These are phyloP conservation scores for Nylanderia fulva DNA, from an alignment of 1,140 invertebrate genomes.

Conservation along the genomic window DNA sequence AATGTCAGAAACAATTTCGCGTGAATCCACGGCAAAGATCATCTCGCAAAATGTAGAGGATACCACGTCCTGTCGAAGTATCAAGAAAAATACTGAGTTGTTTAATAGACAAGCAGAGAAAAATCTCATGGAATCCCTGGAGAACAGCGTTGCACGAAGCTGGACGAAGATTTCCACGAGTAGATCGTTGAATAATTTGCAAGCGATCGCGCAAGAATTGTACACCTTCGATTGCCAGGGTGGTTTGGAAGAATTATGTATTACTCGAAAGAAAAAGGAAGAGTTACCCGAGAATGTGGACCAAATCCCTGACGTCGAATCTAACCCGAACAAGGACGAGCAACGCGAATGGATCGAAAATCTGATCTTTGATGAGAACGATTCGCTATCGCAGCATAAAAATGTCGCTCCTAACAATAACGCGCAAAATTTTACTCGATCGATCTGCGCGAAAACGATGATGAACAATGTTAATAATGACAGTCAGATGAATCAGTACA, in stretches of 20 bases:
- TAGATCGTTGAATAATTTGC: conserved; percentile 83
- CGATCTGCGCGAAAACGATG: background rate
- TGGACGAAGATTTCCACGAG: conserved; percentile 84
- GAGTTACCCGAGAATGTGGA: conserved; percentile 67
- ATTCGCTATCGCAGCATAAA: background rate
- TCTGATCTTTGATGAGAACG: conserved; percentile 47
- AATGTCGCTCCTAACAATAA: background rate
- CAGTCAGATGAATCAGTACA: background rate
- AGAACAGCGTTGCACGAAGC: conserved; percentile 79
- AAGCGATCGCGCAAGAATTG: conserved; percentile 82
- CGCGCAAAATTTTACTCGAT: background rate
- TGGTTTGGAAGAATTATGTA: conserved; percentile 84
- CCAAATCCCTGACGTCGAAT: conserved; percentile 62
- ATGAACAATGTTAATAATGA: background rate
- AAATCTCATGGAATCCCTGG: conserved; percentile 81
- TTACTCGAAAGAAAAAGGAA: conserved; percentile 77
- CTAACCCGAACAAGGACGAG: conserved; percentile 66
- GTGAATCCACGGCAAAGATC: background rate
- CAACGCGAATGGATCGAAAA: conserved; percentile 57
- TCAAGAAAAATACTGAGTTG: conserved; percentile 75
- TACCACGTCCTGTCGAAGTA: conserved; percentile 36
- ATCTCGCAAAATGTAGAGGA: background rate
- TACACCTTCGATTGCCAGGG: conserved; percentile 85
- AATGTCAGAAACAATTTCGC: background rate
- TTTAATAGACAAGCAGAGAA: conserved; percentile 83